Percentiles rank a stretch among this genome's conserved stretches.
phyloP scores from a whole-genome alignment of 2,113 vertebrate species.

The Cyphomyrus discorhynchus region DNA sequence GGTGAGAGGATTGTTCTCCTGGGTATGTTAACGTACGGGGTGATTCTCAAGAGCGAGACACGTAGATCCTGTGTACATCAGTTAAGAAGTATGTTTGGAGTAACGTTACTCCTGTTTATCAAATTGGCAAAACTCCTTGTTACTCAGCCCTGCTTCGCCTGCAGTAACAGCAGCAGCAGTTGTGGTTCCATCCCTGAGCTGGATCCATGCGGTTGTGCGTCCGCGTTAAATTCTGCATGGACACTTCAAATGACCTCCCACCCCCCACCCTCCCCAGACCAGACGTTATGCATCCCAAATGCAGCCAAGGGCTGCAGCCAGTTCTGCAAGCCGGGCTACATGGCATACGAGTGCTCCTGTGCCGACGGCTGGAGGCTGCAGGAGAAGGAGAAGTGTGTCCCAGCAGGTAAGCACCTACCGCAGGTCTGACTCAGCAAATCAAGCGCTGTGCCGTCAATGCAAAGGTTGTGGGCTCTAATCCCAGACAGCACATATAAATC shows the following conservation, averaged over 20 bases:
- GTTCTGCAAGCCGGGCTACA: constrained; percentile 66
- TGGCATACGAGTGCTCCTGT: constrained; percentile 60
- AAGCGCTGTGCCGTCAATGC: not conserved
- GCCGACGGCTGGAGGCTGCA: constrained; percentile 57
- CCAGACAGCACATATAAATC: not conserved
- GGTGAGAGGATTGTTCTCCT: constrained; percentile 38
- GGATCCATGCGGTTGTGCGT: not conserved
- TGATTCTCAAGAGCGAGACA: not conserved
- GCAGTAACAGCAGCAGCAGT: not conserved
- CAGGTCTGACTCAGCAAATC: not conserved
- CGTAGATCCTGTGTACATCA: not conserved
- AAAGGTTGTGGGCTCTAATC: not conserved
- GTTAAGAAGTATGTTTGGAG: not conserved
- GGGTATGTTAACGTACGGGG: not conserved
- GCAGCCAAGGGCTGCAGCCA: constrained; percentile 60
- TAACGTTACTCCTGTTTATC: not conserved
- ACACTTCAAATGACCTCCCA: not conserved
- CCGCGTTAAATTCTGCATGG: not conserved
- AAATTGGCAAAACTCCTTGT: not conserved
- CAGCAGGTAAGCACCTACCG: constrained; percentile 45
- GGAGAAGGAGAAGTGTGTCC: constrained; percentile 42
- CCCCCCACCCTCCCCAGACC: constrained; percentile 38
- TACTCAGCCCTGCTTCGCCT: not conserved
- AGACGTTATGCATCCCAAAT: constrained; percentile 53
- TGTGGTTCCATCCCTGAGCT: not conserved